These are phyloP conservation scores for Gymnothorax reevesii DNA, from an alignment of 2,797 vertebrate genomes.

Conservation along the genomic window DNA sequence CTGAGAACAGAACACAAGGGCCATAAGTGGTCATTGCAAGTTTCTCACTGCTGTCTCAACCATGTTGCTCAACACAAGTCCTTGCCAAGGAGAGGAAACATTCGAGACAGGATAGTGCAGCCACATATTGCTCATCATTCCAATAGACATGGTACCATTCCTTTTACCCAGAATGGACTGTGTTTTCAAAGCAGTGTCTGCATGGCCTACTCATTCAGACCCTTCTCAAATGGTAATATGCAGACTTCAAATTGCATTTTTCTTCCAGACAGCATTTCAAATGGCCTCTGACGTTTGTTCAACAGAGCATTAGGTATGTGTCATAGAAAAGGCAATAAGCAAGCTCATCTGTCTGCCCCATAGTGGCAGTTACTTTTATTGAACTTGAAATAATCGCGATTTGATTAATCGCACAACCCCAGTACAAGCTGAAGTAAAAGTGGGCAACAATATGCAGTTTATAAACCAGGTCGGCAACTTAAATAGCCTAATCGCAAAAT, in stretches of 20 bases:
- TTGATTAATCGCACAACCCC: too few species aligned
- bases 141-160: background rate
- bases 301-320: too few species aligned
- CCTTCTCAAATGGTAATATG: background rate
- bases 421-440: too few species aligned
- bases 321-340: too few species aligned
- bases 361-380: too few species aligned
- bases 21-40: background rate
- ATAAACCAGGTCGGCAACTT: too few species aligned
- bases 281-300: too few species aligned
- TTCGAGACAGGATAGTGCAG: background rate
- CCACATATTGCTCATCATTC: background rate
- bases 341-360: too few species aligned
- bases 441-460: too few species aligned
- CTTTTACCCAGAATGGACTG: background rate
- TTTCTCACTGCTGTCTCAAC: background rate
- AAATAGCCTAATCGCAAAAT: background rate
- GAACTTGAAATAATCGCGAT: too few species aligned
- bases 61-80: background rate
- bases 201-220: background rate
- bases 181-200: background rate
- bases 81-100: constrained; percentile 3
- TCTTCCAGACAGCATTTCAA: too few species aligned
- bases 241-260: too few species aligned
- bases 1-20: constrained; percentile 57